phyloP scores from a whole-genome alignment of 2,888 invertebrate genomes.

The Acleris emargana region DNA sequence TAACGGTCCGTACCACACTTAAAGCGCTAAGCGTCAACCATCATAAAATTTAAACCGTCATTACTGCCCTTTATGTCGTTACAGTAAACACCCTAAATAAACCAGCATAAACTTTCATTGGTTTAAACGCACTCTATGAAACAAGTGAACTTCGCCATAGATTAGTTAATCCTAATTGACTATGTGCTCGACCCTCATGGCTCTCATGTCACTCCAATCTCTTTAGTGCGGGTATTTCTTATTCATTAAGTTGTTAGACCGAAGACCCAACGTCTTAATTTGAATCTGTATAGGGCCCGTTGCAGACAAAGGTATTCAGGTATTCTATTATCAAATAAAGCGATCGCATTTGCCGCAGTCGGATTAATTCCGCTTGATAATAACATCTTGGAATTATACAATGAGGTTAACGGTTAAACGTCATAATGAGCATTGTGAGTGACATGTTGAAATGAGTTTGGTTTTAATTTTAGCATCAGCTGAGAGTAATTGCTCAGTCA shows the following conservation, averaged over 20 bases:
- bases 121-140: conserved; percentile 7
- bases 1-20: conserved; percentile 1
- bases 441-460: no score
- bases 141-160: conserved; percentile 36
- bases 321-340: conserved; percentile 25
- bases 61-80: conserved; percentile 12
- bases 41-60: conserved; percentile 23
- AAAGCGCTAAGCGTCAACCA: conserved; percentile 3
- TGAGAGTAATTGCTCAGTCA: no score
- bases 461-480: no score
- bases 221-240: conserved; percentile 34
- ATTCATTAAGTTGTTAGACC: conserved; percentile 36
- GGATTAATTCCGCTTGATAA: background rate
- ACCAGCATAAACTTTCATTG: conserved; percentile 20
- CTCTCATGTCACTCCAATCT: conserved; percentile 31
- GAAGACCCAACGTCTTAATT: conserved; percentile 30
- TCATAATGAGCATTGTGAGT: no score
- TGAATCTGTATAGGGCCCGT: conserved; percentile 29
- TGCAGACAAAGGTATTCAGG: conserved; percentile 14
- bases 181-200: conserved; percentile 34
- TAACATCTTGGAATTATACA: background rate
- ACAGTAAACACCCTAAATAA: conserved; percentile 23
- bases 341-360: background rate
- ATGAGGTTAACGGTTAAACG: no score
- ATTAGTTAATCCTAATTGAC: conserved; percentile 52